phyloP scores from a whole-genome alignment of 1,140 invertebrate species.

The Trichonephila clavata region DNA sequence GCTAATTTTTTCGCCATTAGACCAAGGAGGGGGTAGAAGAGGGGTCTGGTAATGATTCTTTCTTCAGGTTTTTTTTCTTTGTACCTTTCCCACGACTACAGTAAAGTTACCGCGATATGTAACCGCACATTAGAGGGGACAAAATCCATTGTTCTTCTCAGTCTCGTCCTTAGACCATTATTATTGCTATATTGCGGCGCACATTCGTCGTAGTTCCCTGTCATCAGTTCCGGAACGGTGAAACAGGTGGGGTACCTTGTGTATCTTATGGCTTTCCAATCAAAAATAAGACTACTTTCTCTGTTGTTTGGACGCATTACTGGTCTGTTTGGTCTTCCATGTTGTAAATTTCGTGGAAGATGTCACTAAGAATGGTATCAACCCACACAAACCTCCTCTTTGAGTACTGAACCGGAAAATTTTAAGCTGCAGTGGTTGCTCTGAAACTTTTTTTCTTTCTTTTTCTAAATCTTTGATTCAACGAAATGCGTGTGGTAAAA shows the following conservation, averaged over 20 bases:
- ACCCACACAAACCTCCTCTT: background rate
- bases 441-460: background rate
- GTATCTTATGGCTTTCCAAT: background rate
- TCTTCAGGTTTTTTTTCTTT: background rate
- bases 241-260: conserved; percentile 16
- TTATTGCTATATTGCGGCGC: background rate
- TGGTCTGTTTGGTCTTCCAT: background rate
- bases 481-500: background rate
- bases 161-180: background rate
- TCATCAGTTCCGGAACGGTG: conserved; percentile 39
- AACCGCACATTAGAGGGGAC: conserved; percentile 66
- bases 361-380: background rate
- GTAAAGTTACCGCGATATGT: conserved; percentile 8
- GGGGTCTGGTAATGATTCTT: conserved; percentile 45
- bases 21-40: background rate
- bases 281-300: background rate
- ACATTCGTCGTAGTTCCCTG: background rate
- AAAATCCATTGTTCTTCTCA: background rate
- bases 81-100: conserved; percentile 53
- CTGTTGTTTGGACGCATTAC: background rate
- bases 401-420: conserved; percentile 15
- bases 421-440: background rate
- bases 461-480: background rate
- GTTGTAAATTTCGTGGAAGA: background rate
- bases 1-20: conserved; percentile 69